phyloP scores from a whole-genome alignment of 2,113 vertebrate genomes.

The Neotragus moschatus region DNA sequence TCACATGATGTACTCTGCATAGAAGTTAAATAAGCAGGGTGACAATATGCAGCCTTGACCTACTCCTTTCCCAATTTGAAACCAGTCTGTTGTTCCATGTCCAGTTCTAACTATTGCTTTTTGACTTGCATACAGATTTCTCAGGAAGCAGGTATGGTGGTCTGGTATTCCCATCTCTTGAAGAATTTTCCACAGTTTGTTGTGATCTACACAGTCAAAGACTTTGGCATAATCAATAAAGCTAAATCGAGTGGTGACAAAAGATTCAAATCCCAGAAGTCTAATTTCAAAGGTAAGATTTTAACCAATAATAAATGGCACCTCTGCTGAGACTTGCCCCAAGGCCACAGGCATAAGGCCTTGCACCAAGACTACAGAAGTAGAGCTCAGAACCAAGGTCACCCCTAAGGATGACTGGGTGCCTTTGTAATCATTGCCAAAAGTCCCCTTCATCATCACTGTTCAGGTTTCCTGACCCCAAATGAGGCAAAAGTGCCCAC shows the following conservation, averaged over 20 bases:
- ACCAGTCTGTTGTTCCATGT: neutral
- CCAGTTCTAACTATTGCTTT: neutral
- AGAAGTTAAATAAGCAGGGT: neutral
- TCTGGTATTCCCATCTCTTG: neutral
- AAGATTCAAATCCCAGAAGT: neutral
- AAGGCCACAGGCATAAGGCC: neutral
- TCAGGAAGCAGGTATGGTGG: neutral
- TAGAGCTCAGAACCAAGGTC: neutral
- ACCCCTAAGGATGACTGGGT: neutral
- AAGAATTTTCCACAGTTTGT: neutral
- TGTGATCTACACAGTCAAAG: neutral
- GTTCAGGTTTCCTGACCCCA: neutral
- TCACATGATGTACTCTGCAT: neutral
- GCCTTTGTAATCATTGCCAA: neutral
- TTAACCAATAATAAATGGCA: neutral
- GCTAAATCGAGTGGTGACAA: too few species aligned
- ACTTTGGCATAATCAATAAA: neutral
- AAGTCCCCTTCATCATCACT: neutral
- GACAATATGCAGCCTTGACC: neutral
- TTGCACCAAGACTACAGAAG: neutral
- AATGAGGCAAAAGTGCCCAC: neutral
- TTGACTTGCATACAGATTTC: neutral
- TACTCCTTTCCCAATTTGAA: neutral
- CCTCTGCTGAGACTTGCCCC: neutral
- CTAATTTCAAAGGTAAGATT: neutral